phyloP scores from a whole-genome alignment of 2,888 invertebrate species.

The Ichneumoninae sp. region DNA sequence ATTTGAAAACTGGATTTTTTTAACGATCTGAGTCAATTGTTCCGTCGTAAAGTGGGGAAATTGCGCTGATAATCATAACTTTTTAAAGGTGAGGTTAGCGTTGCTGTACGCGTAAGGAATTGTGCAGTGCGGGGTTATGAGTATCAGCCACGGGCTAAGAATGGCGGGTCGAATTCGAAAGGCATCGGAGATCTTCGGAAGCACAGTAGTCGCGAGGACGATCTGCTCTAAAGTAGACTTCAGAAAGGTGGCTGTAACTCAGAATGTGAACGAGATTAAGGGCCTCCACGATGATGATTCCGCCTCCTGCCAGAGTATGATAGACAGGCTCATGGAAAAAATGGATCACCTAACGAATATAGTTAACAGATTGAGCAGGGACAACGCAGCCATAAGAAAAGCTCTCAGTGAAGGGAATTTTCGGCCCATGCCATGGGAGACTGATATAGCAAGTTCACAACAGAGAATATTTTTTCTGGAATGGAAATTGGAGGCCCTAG shows the following conservation, averaged over 20 bases:
- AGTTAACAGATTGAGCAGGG: neutral
- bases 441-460: neutral
- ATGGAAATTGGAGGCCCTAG: constrained; percentile 10
- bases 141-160: neutral
- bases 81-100: constrained; percentile 14
- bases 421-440: constrained; percentile 16
- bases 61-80: neutral
- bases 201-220: neutral
- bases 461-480: constrained; percentile 14
- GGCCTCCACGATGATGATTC: constrained; percentile 5
- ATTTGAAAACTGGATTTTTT: neutral
- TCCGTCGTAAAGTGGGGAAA: neutral
- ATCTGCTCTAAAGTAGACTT: neutral
- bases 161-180: constrained; percentile 22
- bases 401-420: neutral
- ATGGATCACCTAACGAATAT: neutral
- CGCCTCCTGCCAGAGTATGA: neutral
- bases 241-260: neutral
- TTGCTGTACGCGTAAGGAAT: neutral
- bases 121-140: neutral
- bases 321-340: constrained; percentile 6
- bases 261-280: neutral
- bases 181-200: neutral
- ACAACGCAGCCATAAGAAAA: neutral
- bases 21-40: neutral